phyloP scores from a whole-genome alignment of 1,140 invertebrate genomes.

The Leptinotarsa texana region DNA sequence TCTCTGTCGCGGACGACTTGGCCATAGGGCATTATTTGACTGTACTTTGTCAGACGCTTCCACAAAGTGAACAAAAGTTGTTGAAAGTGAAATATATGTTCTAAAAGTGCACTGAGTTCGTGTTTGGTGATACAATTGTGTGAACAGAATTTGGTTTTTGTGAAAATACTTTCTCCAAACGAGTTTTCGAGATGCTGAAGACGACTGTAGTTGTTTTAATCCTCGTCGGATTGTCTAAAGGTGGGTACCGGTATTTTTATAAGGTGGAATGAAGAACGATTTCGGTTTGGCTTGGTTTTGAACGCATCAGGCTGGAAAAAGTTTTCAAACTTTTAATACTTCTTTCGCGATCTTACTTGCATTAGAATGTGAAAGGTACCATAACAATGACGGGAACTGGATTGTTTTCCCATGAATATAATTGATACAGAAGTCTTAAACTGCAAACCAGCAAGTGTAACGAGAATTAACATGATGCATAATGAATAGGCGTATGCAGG shows the following conservation, averaged over 20 bases:
- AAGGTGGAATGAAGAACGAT: background rate
- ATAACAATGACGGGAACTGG: no score
- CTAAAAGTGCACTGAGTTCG: background rate
- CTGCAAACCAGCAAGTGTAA: no score
- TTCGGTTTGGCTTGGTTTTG: no score
- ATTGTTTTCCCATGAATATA: no score
- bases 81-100: background rate
- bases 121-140: slow-evolving; percentile 9
- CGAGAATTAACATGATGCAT: no score
- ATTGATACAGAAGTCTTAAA: no score
- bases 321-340: no score
- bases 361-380: no score
- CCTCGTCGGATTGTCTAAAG: slow-evolving; percentile 7
- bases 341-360: no score
- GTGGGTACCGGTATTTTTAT: slow-evolving; percentile 10
- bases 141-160: background rate
- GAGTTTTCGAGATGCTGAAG: slow-evolving; percentile 21
- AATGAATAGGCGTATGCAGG: no score
- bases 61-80: background rate
- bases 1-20: slow-evolving; percentile 8
- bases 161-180: slow-evolving; percentile 22
- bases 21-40: slow-evolving; percentile 8
- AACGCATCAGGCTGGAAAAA: no score
- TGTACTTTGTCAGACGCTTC: slow-evolving; percentile 1
- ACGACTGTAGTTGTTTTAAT: slow-evolving; percentile 15